A percentile compares a stretch with the other conserved stretches of the same genome.
These are phyloP conservation scores for Ceyx erithaca DNA, from an alignment of 2,797 vertebrate genomes.

Conservation along the genomic window DNA sequence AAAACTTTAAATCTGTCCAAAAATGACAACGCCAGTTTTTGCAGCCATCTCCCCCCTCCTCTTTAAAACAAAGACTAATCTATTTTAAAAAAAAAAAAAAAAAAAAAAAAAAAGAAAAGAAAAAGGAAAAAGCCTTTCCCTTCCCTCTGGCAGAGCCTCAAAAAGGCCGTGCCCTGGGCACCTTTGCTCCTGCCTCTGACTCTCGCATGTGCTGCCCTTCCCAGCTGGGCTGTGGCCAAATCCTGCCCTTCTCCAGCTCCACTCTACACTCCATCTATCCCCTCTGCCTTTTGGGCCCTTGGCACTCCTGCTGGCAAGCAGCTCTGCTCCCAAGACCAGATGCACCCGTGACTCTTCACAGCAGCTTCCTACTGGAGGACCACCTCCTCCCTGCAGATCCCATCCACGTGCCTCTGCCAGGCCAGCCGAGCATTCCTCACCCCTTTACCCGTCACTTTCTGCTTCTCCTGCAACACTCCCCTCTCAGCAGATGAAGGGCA, in stretches of 20 bases:
- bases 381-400: rapidly evolving
- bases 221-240: not conserved
- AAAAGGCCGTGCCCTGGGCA: not conserved
- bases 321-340: not conserved
- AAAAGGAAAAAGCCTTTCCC: not conserved
- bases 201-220: not conserved
- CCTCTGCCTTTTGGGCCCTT: not conserved
- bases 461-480: not conserved
- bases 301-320: not conserved
- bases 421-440: not conserved
- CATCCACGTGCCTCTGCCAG: not conserved
- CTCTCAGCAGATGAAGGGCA: not conserved
- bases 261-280: not conserved
- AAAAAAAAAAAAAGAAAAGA: too few species aligned
- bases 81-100: not conserved
- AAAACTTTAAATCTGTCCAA: too few species aligned
- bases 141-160: not conserved
- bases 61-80: conserved; percentile 33
- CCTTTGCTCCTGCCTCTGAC: not conserved
- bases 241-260: not conserved
- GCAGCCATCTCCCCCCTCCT: not conserved
- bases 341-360: rapidly evolving
- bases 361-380: not conserved
- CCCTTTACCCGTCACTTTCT: not conserved
- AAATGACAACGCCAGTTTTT: conserved; percentile 28